Evolutionary conservation across 2,888 invertebrate species (phyloP).

Genomic region (Pseudococcus viburni): DNA sequence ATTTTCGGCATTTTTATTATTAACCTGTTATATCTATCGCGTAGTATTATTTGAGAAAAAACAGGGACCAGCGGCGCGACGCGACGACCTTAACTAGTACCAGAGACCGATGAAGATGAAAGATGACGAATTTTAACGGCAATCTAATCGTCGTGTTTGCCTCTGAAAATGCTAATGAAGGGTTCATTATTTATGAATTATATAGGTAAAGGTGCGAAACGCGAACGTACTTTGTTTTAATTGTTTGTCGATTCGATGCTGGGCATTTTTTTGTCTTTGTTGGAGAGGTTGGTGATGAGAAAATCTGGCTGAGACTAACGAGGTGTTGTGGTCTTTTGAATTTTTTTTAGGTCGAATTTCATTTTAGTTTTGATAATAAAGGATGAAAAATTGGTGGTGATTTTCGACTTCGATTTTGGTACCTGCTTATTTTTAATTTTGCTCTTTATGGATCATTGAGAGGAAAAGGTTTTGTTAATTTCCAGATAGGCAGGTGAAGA

Average conservation of each 20-base stretch:
- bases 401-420: too few species aligned
- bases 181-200: slow-evolving; percentile 32
- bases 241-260: not conserved
- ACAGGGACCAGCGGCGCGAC: not conserved
- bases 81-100: not conserved
- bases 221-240: not conserved
- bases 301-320: not conserved
- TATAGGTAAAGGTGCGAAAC: slow-evolving; percentile 27
- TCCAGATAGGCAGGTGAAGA: too few species aligned
- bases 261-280: not conserved
- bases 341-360: too few species aligned
- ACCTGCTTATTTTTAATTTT: too few species aligned
- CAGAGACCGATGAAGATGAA: not conserved
- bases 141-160: not conserved
- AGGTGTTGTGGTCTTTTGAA: too few species aligned
- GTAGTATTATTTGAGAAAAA: not conserved
- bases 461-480: too few species aligned
- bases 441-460: too few species aligned
- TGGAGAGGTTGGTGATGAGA: not conserved
- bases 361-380: not conserved
- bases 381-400: too few species aligned
- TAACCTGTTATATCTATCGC: slow-evolving; percentile 47
- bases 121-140: slow-evolving; percentile 24
- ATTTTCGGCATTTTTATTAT: slow-evolving; percentile 52
- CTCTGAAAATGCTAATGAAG: slow-evolving; percentile 38